Base-by-base conservation (phyloP, 2,797 vertebrate genomes). In the Clamator glandarius region DNA sequence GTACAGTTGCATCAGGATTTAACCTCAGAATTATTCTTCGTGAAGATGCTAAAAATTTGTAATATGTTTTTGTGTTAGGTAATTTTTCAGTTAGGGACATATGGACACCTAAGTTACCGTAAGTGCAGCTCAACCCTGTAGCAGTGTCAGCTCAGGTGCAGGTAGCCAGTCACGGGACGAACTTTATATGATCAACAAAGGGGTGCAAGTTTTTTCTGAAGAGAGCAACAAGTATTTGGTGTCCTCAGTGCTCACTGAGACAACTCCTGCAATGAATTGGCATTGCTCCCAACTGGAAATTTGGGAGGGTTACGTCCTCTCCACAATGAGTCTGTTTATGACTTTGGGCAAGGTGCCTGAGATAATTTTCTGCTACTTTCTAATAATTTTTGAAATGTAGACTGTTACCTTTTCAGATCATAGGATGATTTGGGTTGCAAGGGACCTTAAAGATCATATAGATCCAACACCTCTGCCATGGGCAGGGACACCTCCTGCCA, bases 121-220 rank as follows among this genome's bases (percentile, higher is more conserved):
- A 0, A 3, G 33, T 35, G 11, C 24, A 62, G 42, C 57, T 64
- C 8, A 1, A 19, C 4, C 3, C 54, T 12, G 0, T 84, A 10
- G 1, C 2, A 39, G 31, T 90, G 52, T 69, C 58, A 74, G 39
- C 54, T 88, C 76, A 79, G 76, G 69, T 78, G 52, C 39, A 59
- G 31, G 66, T 66, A 73, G 59, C 35, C 39, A n/a, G 58, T 51
- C 66, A 17, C 59, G 55, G 33, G n/a, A 57, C 52, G 67, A 41
- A 91, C 41, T 79, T 84, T 1, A 2, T 69, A 15, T 20, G 35
- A 81, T 29, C 55, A 86, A 42, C n/a, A 84, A 59, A 44, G 3
- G 9, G 42, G 48, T 78, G 11, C 15, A 50, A 24, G 23, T 12
- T 84, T 91, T 83, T 69, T 20, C 51, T 75, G 8, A 78, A 75